Percentiles rank a stretch among this genome's conserved stretches.
Conservation (phyloP, 2,888 invertebrate species). For the Torymus aiolomorphi region DNA sequence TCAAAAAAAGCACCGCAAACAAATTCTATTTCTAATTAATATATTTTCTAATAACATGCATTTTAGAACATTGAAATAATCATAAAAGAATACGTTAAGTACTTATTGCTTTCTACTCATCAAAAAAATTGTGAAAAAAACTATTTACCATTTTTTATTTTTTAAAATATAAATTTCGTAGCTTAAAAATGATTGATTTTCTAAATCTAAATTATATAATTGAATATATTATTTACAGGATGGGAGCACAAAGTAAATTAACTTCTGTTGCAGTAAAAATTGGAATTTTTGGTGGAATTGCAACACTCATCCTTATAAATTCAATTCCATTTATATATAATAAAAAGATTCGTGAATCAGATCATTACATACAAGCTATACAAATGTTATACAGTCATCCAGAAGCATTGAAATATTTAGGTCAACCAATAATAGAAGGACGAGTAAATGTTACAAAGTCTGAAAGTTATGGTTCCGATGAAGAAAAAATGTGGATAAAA, state of each 20-base stretch:
- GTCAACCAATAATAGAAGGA: conserved; percentile 84
- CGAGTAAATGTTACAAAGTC: conserved; percentile 78
- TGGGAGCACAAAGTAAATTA: conserved; percentile 8
- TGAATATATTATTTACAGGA: conserved; percentile 7
- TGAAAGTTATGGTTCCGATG: conserved; percentile 74
- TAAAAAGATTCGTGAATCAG: conserved; percentile 78
- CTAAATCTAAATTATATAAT: no score
- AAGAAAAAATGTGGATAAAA: conserved; percentile 80
- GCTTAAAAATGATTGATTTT: no score
- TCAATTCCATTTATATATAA: conserved; percentile 77
- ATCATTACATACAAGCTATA: conserved; percentile 82
- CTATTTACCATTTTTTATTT: no score
- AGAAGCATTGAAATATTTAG: conserved; percentile 82
- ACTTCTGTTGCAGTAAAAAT: conserved; percentile 21
- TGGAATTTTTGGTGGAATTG: conserved; percentile 26
- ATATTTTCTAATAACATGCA: no score
- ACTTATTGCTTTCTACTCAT: no score
- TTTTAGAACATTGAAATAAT: no score
- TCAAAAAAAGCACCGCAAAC: no score
- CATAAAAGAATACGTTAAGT: no score
- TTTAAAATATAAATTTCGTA: no score
- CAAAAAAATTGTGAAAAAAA: no score
- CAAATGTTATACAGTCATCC: conserved; percentile 78
- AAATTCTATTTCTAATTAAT: no score
- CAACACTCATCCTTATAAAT: conserved; percentile 19